These are phyloP conservation scores for Tethya wilhelma DNA, from an alignment of 37 sponge, comb jelly and placozoan species.

Conservation along the genomic window DNA sequence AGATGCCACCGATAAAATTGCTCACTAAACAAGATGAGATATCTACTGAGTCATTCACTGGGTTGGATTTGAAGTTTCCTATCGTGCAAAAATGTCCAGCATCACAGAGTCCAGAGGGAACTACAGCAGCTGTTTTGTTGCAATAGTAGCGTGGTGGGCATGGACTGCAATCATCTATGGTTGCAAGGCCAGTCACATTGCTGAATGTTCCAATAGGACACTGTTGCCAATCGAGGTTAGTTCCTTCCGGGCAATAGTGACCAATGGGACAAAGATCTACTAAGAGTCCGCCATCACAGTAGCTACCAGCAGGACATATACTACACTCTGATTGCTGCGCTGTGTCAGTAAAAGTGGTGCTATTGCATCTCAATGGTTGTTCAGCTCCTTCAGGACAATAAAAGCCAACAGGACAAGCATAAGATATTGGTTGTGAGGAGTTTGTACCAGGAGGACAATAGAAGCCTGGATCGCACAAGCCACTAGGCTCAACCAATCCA, in stretches of 20 bases:
- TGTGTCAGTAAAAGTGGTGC: not conserved
- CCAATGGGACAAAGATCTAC: not conserved
- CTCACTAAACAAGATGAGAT: not conserved
- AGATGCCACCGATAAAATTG: not conserved
- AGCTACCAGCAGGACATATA: constrained; percentile 6
- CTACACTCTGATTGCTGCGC: not conserved
- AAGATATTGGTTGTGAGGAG: not conserved
- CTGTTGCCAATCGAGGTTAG: not conserved
- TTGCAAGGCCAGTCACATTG: not conserved
- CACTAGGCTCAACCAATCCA: not conserved
- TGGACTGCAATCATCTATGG: constrained; percentile 4
- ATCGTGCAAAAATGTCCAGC: constrained; percentile 8
- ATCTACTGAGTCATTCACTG: not conserved
- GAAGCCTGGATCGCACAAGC: constrained; percentile 1
- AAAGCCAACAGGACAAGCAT: not conserved
- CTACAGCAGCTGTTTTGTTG: not conserved
- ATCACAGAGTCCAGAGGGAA: not conserved
- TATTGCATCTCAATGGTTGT: not conserved
- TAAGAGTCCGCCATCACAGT: constrained; percentile 1
- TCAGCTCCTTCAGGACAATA: constrained; percentile 1
- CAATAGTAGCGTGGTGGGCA: not conserved
- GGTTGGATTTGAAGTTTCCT: not conserved
- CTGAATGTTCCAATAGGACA: constrained; percentile 1
- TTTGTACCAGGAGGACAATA: not conserved
- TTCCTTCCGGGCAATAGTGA: constrained; percentile 4